Evolutionary conservation across 2,113 vertebrate species (phyloP).

Genomic region (Eurypyga helias): DNA sequence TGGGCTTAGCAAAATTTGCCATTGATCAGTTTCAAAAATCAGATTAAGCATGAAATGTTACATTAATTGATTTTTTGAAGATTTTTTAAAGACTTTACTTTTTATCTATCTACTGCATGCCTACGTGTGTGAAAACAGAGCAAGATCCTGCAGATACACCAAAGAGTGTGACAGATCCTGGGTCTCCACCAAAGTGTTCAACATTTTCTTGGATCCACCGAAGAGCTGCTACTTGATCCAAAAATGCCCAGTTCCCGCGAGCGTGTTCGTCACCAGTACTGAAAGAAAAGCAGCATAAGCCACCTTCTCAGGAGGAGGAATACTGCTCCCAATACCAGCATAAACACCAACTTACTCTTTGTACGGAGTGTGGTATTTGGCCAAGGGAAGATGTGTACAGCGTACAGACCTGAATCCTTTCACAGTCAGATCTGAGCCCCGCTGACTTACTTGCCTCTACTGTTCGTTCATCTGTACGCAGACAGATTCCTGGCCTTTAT

Average conservation of each 20-base stretch:
- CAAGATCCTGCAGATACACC: constrained; percentile 87
- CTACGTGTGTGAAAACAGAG: constrained; percentile 83
- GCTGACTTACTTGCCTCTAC: not conserved
- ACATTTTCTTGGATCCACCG: constrained; percentile 87
- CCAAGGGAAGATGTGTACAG: not conserved
- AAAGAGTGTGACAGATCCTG: constrained; percentile 87
- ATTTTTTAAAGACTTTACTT: not conserved
- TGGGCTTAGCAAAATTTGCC: not conserved
- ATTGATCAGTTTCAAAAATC: not conserved
- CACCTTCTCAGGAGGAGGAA: not conserved
- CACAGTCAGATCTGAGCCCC: not conserved
- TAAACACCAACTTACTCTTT: not conserved
- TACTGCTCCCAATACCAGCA: not conserved
- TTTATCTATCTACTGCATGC: not conserved
- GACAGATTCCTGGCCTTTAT: not conserved
- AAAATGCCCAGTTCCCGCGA: constrained; percentile 82
- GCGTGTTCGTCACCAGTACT: constrained; percentile 87
- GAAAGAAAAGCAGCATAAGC: not conserved
- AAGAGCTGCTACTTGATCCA: constrained; percentile 89
- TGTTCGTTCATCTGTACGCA: not conserved
- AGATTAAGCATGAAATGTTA: not conserved
- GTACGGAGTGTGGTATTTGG: not conserved
- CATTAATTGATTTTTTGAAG: not conserved
- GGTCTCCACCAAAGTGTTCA: constrained; percentile 86
- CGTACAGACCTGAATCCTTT: not conserved